A percentile compares a stretch with the other conserved stretches of the same genome.
Conservation (phyloP, 2,797 vertebrate species). For the Calcarius lapponicus region DNA sequence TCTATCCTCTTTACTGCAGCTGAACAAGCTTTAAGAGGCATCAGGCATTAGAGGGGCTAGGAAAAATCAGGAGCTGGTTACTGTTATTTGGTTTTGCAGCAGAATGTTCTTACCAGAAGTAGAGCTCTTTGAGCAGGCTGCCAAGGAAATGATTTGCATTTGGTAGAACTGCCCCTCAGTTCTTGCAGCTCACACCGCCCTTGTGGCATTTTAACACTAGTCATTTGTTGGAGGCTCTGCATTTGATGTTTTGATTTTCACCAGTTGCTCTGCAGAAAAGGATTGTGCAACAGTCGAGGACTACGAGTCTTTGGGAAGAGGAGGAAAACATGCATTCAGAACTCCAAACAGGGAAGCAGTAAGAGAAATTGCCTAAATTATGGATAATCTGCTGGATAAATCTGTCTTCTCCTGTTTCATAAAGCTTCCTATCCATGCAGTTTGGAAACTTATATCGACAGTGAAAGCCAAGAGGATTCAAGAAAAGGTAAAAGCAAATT, state of each 20-base stretch:
- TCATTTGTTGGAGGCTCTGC: slow-evolving; percentile 24
- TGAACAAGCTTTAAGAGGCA: slow-evolving; percentile 50
- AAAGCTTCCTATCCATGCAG: slow-evolving; percentile 57
- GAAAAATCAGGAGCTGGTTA: slow-evolving; percentile 53
- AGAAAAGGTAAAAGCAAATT: slow-evolving; percentile 67
- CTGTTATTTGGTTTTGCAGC: slow-evolving; percentile 39
- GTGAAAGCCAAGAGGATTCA: slow-evolving; percentile 53
- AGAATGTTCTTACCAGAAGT: slow-evolving; percentile 48
- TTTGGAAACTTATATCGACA: slow-evolving; percentile 43
- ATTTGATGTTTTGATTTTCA: slow-evolving; percentile 42
- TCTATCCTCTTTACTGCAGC: slow-evolving; percentile 53
- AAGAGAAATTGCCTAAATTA: slow-evolving; percentile 33
- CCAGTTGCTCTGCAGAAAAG: slow-evolving; percentile 30
- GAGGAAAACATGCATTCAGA: background rate
- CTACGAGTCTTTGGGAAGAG: background rate
- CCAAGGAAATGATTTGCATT: slow-evolving; percentile 54
- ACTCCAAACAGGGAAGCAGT: background rate
- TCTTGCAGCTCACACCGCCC: slow-evolving; percentile 5
- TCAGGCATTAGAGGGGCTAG: slow-evolving; percentile 38
- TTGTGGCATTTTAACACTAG: slow-evolving; percentile 45
- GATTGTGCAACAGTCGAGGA: background rate
- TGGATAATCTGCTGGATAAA: slow-evolving; percentile 68
- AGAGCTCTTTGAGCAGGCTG: slow-evolving; percentile 27
- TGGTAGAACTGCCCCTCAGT: slow-evolving; percentile 33
- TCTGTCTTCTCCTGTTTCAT: slow-evolving; percentile 51